Evolutionary conservation across 2,113 vertebrate genomes (phyloP).

Genomic region (Festucalex cinctus): DNA sequence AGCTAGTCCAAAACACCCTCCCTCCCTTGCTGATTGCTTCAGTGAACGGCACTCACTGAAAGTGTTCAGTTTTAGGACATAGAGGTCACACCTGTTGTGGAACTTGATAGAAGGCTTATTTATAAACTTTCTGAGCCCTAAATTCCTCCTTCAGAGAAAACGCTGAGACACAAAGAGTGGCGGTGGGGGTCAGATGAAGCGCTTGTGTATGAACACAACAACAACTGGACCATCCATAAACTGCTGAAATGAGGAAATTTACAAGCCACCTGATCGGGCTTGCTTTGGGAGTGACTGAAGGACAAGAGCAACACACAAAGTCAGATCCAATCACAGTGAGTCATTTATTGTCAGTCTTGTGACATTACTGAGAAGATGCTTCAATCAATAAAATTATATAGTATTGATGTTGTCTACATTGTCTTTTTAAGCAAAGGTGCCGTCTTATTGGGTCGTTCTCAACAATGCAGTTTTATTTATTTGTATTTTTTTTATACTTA

Average conservation of each 20-base stretch:
- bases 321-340: slow-evolving; percentile 8
- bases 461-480: slow-evolving; percentile 27
- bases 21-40: slow-evolving; percentile 4
- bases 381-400: slow-evolving; percentile 11
- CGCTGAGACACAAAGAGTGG: slow-evolving; percentile 83
- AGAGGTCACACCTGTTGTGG: slow-evolving; percentile 99
- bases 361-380: slow-evolving; percentile 12
- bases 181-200: slow-evolving; percentile 83
- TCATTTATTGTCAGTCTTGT: slow-evolving; percentile 12
- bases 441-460: slow-evolving; percentile 9
- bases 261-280: slow-evolving; percentile 78
- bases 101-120: slow-evolving; percentile 99
- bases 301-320: slow-evolving; percentile 17
- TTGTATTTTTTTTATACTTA: slow-evolving; percentile 5
- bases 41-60: slow-evolving; percentile 77
- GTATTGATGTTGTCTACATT: slow-evolving; percentile 11
- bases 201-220: slow-evolving; percentile 92
- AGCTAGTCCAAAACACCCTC: slow-evolving; percentile 20
- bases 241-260: slow-evolving; percentile 91
- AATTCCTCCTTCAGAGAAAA: slow-evolving; percentile 97
- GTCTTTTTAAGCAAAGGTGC: slow-evolving; percentile 15
- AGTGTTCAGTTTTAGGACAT: slow-evolving; percentile 99
- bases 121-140: slow-evolving; percentile 99
- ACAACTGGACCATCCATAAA: slow-evolving; percentile 93
- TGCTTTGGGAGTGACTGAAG: slow-evolving; percentile 6